Evolutionary conservation across 1,140 invertebrate genomes (phyloP).

Genomic region (Drosophila kikkawai): DNA sequence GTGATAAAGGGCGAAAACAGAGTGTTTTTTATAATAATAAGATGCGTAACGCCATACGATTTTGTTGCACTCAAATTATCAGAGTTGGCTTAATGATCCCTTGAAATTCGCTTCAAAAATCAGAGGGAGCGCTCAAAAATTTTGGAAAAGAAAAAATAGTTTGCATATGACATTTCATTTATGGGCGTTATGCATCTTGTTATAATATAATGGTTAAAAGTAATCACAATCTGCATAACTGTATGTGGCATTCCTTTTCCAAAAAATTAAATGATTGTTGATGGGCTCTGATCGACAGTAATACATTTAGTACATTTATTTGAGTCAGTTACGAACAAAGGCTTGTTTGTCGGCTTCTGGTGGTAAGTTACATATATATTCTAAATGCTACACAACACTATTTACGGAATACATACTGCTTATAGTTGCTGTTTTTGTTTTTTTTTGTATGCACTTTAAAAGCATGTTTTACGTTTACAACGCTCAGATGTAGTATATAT

Average conservation of each 20-base stretch:
- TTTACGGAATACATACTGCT: constrained; percentile 47
- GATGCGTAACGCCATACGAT: no score
- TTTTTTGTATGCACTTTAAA: constrained; percentile 52
- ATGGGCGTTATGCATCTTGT: no score
- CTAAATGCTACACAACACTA: constrained; percentile 78
- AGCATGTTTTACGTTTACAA: constrained; percentile 64
- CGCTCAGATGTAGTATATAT: constrained; percentile 56
- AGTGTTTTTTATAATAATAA: no score
- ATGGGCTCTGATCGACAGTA: constrained; percentile 3
- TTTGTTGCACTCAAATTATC: no score
- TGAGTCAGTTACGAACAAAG: constrained; percentile 66
- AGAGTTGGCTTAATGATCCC: no score
- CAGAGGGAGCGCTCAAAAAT: no score
- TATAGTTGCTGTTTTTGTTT: constrained; percentile 10
- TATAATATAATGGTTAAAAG: neutral
- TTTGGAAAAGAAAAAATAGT: no score
- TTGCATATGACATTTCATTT: no score
- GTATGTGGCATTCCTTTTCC: no score
- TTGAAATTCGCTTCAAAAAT: no score
- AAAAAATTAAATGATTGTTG: neutral
- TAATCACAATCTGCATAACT: neutral
- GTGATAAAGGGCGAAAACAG: no score
- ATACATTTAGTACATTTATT: constrained; percentile 70
- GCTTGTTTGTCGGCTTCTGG: constrained; percentile 41
- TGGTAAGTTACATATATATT: constrained; percentile 67